phyloP scores from a whole-genome alignment of 2,113 vertebrate genomes.

The Gobiocypris rarus region DNA sequence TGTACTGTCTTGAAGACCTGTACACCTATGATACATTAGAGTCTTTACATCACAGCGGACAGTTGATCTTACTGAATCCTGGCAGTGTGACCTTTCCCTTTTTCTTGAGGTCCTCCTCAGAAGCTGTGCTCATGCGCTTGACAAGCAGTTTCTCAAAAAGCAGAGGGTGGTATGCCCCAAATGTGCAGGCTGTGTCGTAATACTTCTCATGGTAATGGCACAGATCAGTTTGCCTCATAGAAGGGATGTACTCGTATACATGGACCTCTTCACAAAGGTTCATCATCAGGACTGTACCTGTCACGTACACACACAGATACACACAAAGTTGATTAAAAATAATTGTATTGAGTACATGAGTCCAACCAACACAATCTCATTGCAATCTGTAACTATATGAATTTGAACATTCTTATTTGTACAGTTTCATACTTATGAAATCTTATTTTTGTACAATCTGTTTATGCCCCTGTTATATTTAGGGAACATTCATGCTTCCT shows the following conservation, averaged over 20 bases:
- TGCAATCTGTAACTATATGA: too few relatives aligned
- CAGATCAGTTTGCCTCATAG: constrained; percentile 78
- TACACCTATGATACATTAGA: neutral
- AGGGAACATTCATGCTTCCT: too few relatives aligned
- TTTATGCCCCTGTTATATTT: too few relatives aligned
- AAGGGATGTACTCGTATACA: constrained; percentile 86
- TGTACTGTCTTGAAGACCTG: neutral
- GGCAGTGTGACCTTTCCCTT: constrained; percentile 85
- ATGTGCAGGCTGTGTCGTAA: constrained; percentile 81
- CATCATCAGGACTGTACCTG: constrained; percentile 89
- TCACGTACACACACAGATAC: constrained; percentile 1
- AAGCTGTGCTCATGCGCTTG: constrained; percentile 79
- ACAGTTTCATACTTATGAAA: too few relatives aligned
- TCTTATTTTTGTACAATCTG: too few relatives aligned
- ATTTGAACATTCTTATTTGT: too few relatives aligned
- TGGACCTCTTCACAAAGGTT: constrained; percentile 81
- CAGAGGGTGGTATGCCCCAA: constrained; percentile 86
- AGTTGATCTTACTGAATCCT: constrained; percentile 78
- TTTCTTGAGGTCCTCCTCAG: constrained; percentile 74
- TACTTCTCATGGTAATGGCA: constrained; percentile 86
- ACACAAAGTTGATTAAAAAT: neutral
- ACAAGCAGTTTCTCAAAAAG: constrained; percentile 86
- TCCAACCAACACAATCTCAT: neutral
- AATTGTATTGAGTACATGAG: neutral
- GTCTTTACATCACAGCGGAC: constrained; percentile 52